These are phyloP conservation scores for Amphimedon queenslandica DNA, from an alignment of 37 sponge, comb jelly and placozoan species.

Conservation along the genomic window DNA sequence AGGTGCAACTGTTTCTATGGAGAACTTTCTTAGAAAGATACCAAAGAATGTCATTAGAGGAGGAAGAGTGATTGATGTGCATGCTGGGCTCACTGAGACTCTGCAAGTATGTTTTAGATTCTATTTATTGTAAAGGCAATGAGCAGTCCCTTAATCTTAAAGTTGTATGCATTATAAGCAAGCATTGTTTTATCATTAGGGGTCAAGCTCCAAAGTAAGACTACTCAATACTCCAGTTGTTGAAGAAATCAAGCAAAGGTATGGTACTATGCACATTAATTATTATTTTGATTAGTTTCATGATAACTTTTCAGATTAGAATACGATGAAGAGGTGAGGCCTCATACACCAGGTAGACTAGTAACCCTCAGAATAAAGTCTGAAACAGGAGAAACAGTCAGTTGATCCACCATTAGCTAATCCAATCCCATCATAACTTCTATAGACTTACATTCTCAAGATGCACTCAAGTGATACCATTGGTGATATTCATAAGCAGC, in stretches of 20 bases:
- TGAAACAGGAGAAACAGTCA: not conserved
- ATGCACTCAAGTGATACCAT: too few species aligned
- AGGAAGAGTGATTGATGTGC: conserved; percentile 79
- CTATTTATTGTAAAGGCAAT: not conserved
- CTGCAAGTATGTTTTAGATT: conserved; percentile 25
- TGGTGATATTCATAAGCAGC: too few species aligned
- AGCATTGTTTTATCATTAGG: conserved; percentile 8
- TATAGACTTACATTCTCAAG: too few species aligned
- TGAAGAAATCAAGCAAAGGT: conserved; percentile 45
- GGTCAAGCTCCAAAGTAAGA: conserved; percentile 9
- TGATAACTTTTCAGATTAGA: too few species aligned
- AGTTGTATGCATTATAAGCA: too few species aligned
- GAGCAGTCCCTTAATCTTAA: not conserved
- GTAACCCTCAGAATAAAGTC: not conserved
- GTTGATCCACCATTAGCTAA: too few species aligned
- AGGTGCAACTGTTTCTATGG: conserved; percentile 28
- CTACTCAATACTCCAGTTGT: conserved; percentile 67
- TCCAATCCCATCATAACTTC: too few species aligned
- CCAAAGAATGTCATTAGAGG: conserved; percentile 72
- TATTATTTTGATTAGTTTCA: too few species aligned
- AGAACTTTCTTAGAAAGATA: conserved; percentile 66
- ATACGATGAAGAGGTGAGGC: too few species aligned
- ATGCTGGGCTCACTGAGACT: conserved; percentile 56
- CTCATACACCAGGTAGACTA: too few species aligned
- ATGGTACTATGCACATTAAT: not conserved